Percentiles rank a stretch among this genome's conserved stretches.
Conservation (phyloP, 1,140 invertebrate genomes). For the Adelges cooleyi region DNA sequence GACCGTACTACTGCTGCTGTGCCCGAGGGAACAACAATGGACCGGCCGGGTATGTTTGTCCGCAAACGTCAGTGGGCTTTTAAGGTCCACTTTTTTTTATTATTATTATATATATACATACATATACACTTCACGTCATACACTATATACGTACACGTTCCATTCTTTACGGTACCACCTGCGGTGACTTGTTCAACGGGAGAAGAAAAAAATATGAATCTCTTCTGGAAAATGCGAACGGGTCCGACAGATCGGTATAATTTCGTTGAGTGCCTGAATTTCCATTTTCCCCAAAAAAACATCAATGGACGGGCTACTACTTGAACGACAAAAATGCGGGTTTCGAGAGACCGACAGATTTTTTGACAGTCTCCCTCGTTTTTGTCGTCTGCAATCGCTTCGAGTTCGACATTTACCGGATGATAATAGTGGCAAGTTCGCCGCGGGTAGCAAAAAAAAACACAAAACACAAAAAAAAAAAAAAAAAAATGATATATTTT, state of each 20-base stretch:
- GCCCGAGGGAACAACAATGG: slow-evolving; percentile 13
- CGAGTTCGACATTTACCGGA: neutral
- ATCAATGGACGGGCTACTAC: slow-evolving; percentile 13
- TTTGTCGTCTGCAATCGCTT: neutral
- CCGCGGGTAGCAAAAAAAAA: slow-evolving; percentile 3
- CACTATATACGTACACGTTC: neutral
- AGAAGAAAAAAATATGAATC: neutral
- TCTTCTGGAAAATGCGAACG: neutral
- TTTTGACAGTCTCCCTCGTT: neutral
- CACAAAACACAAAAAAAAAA: no score
- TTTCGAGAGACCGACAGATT: neutral
- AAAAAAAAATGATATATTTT: no score
- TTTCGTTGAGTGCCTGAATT: slow-evolving; percentile 24
- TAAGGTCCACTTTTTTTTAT: slow-evolving; percentile 19
- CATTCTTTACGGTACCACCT: neutral
- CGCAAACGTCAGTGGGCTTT: slow-evolving; percentile 23
- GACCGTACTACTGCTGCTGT: neutral
- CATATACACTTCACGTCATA: neutral
- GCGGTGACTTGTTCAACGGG: neutral
- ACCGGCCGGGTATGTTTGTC: slow-evolving; percentile 10
- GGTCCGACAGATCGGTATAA: slow-evolving; percentile 20
- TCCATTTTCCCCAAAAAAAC: slow-evolving; percentile 27
- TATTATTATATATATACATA: neutral
- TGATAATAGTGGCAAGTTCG: slow-evolving; percentile 4
- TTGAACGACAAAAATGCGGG: neutral